Evolutionary conservation across 2,888 invertebrate genomes (phyloP).

Genomic region (Dyspetes luteomarginatus): DNA sequence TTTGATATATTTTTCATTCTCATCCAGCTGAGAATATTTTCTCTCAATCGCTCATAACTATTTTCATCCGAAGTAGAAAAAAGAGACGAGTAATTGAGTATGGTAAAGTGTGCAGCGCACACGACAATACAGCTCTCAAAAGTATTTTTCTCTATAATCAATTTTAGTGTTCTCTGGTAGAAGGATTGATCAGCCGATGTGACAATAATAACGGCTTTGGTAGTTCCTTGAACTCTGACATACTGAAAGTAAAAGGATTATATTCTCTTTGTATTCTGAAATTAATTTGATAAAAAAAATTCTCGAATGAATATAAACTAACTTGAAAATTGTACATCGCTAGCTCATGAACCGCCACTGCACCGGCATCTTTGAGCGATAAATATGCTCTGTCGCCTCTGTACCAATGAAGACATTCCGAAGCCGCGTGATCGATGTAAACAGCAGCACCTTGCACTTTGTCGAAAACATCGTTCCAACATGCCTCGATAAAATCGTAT

Average conservation of each 20-base stretch:
- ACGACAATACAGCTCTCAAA: slow-evolving; percentile 87
- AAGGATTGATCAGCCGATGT: slow-evolving; percentile 85
- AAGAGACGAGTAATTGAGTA: slow-evolving; percentile 85
- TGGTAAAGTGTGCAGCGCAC: slow-evolving; percentile 85
- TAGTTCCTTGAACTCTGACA: slow-evolving; percentile 78
- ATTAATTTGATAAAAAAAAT: background rate
- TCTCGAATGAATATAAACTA: too few relatives aligned
- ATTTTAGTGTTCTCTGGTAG: slow-evolving; percentile 85
- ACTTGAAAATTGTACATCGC: slow-evolving; percentile 83
- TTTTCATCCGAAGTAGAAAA: slow-evolving; percentile 78
- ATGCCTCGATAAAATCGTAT: slow-evolving; percentile 83
- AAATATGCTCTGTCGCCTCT: slow-evolving; percentile 85
- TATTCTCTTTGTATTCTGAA: background rate
- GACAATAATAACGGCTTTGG: slow-evolving; percentile 85
- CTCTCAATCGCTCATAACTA: slow-evolving; percentile 83
- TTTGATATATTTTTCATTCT: slow-evolving; percentile 67
- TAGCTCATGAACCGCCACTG: slow-evolving; percentile 87
- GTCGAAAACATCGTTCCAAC: slow-evolving; percentile 87
- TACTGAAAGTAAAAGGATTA: slow-evolving; percentile 77
- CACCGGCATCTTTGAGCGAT: slow-evolving; percentile 86
- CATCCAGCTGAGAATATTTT: slow-evolving; percentile 85
- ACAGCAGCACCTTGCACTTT: slow-evolving; percentile 87
- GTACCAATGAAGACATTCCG: slow-evolving; percentile 89
- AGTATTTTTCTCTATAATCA: slow-evolving; percentile 86
- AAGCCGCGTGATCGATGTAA: slow-evolving; percentile 87